A percentile compares a stretch with the other conserved stretches of the same genome.
phyloP scores from a whole-genome alignment of 1,140 invertebrate species.

The Leptinotarsa texana region DNA sequence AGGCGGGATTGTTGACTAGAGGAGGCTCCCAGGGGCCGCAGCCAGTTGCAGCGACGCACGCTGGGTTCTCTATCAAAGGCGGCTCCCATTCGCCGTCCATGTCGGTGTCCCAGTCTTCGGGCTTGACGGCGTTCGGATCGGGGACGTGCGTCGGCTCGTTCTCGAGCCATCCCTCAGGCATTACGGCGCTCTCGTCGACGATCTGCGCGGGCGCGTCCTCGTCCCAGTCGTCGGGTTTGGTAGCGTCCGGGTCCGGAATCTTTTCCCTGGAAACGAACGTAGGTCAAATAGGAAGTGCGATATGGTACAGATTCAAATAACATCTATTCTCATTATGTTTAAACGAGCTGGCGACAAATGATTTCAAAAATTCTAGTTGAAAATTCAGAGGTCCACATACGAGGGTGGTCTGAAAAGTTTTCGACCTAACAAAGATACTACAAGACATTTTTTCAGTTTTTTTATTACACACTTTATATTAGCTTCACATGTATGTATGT shows the following conservation, averaged over 20 bases:
- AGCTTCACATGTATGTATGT: too few relatives aligned
- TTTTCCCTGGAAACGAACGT: constrained; percentile 69
- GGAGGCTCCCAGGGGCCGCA: constrained; percentile 92
- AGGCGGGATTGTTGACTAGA: constrained; percentile 86
- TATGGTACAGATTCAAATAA: too few relatives aligned
- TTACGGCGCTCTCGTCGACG: constrained; percentile 82
- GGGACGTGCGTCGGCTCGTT: constrained; percentile 87
- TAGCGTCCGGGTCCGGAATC: constrained; percentile 84
- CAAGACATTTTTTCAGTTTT: too few relatives aligned
- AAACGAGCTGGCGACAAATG: too few relatives aligned
- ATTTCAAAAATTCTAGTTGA: too few relatives aligned
- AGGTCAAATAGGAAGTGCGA: too few relatives aligned
- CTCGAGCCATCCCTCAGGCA: constrained; percentile 93
- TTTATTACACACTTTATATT: too few relatives aligned
- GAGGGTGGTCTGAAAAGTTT: too few relatives aligned
- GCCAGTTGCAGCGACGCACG: constrained; percentile 68
- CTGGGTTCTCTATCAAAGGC: constrained; percentile 88
- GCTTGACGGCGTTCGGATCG: constrained; percentile 86
- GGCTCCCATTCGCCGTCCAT: constrained; percentile 99
- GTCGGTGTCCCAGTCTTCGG: constrained; percentile 94
- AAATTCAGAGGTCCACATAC: too few relatives aligned
- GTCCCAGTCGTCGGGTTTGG: constrained; percentile 94
- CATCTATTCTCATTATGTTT: too few relatives aligned
- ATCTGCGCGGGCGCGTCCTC: constrained; percentile 91
- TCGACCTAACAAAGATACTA: too few relatives aligned